These are phyloP conservation scores for Blera fallax DNA, from an alignment of 2,888 invertebrate genomes.

Conservation along the genomic window DNA sequence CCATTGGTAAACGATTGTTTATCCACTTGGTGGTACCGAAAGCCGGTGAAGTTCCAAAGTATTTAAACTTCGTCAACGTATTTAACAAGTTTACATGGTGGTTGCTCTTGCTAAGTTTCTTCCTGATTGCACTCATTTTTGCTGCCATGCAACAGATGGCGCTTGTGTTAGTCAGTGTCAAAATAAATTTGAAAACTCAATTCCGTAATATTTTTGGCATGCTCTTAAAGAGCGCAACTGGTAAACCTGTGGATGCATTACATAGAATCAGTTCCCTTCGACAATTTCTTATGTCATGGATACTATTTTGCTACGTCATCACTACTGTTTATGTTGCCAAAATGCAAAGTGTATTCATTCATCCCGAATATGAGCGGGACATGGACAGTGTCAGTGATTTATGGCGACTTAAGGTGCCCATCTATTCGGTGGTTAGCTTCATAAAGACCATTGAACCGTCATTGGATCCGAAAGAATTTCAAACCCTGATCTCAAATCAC, in stretches of 20 bases:
- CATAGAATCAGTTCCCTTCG: slow-evolving; percentile 76
- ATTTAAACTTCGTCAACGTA: slow-evolving; percentile 76
- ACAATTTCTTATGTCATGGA: slow-evolving; percentile 77
- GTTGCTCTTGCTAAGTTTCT: slow-evolving; percentile 14
- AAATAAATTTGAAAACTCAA: neutral
- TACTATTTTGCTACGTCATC: slow-evolving; percentile 78
- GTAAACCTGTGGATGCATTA: slow-evolving; percentile 76
- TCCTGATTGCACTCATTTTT: slow-evolving; percentile 17
- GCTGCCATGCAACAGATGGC: slow-evolving; percentile 6
- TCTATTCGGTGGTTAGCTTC: slow-evolving; percentile 74
- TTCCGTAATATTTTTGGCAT: slow-evolving; percentile 74
- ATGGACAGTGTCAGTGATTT: slow-evolving; percentile 76
- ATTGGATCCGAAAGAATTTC: slow-evolving; percentile 68
- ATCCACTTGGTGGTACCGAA: slow-evolving; percentile 78
- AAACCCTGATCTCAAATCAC: slow-evolving; percentile 52
- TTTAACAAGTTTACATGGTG: slow-evolving; percentile 76
- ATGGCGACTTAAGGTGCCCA: slow-evolving; percentile 61
- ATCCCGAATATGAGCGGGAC: slow-evolving; percentile 77
- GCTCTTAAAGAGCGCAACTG: slow-evolving; percentile 77
- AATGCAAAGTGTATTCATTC: slow-evolving; percentile 79
- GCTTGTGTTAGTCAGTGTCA: neutral
- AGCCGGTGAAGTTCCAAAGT: slow-evolving; percentile 76
- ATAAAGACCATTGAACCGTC: slow-evolving; percentile 70
- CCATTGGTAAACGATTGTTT: slow-evolving; percentile 74
- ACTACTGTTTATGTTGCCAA: slow-evolving; percentile 79